Percentiles rank a stretch among this genome's conserved stretches.
phyloP scores from a whole-genome alignment of 1,140 invertebrate genomes.

The Zelostemma sp. region DNA sequence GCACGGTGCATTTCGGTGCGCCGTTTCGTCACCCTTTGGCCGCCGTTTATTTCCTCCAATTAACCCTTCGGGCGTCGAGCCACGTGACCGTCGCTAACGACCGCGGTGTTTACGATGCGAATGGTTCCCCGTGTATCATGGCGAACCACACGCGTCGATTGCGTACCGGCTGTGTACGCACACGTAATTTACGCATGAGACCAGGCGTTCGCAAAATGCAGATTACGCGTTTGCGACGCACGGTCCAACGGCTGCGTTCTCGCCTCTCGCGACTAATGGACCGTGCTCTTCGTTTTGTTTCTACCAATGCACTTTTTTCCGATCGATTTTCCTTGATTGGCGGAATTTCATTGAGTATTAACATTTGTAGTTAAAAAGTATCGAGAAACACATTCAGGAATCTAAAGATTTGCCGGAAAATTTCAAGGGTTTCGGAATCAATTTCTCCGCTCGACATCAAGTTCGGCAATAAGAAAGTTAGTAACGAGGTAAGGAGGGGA shows the following conservation, averaged over 20 bases:
- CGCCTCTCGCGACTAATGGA: slow-evolving; percentile 6
- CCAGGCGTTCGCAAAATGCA: slow-evolving; percentile 35
- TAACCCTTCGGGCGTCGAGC: slow-evolving; percentile 65
- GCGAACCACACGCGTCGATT: slow-evolving; percentile 44
- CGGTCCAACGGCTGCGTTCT: slow-evolving; percentile 25
- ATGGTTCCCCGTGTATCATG: slow-evolving; percentile 43
- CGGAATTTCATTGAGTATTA: slow-evolving; percentile 4
- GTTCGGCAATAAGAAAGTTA: slow-evolving; percentile 69
- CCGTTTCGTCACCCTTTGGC: slow-evolving; percentile 47
- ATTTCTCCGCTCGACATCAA: slow-evolving; percentile 61
- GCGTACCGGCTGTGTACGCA: slow-evolving; percentile 37
- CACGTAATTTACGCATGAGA: slow-evolving; percentile 32
- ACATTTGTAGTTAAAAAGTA: not conserved
- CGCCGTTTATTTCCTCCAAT: slow-evolving; percentile 69
- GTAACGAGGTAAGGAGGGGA: slow-evolving; percentile 16
- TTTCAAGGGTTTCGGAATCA: slow-evolving; percentile 51
- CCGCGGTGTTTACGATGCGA: slow-evolving; percentile 63
- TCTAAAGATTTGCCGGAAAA: not conserved
- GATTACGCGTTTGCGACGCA: slow-evolving; percentile 44
- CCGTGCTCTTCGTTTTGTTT: slow-evolving; percentile 4
- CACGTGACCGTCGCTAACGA: slow-evolving; percentile 68
- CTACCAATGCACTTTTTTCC: slow-evolving; percentile 5
- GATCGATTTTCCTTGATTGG: not conserved
- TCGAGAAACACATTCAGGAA: no score
- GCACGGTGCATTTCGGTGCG: slow-evolving; percentile 34